Evolutionary conservation across 2,797 vertebrate genomes (phyloP).

Genomic region (Mormyrus hasselquistii): DNA sequence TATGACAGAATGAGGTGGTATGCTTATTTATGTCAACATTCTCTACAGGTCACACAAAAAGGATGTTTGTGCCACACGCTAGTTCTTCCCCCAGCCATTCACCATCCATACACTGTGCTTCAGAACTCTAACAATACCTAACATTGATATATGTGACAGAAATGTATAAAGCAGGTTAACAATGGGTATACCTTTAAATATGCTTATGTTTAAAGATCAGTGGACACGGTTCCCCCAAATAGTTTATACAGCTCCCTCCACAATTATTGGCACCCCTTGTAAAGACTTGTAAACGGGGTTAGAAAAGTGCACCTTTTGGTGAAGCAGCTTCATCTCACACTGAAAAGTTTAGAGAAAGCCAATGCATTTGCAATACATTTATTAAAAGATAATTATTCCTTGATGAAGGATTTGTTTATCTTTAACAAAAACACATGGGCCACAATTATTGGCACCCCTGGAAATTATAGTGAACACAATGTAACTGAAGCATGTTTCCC

Average conservation of each 20-base stretch:
- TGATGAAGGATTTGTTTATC: background rate
- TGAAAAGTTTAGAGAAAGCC: background rate
- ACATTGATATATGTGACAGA: background rate
- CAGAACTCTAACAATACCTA: background rate
- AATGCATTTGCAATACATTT: background rate
- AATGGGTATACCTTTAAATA: background rate
- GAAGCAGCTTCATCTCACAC: background rate
- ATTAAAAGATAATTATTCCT: background rate
- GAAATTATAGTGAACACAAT: too few species aligned
- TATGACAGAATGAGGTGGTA: background rate
- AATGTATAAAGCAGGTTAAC: background rate
- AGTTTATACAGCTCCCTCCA: background rate
- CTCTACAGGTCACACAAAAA: background rate
- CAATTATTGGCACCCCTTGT: background rate
- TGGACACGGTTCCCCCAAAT: background rate
- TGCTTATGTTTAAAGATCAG: background rate
- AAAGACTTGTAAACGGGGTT: background rate
- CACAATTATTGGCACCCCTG: background rate
- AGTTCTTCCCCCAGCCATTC: background rate
- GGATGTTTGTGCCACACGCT: too few species aligned
- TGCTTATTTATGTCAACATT: background rate
- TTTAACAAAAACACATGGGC: background rate
- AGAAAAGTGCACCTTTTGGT: background rate
- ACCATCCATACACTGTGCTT: background rate
- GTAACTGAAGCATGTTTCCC: too few species aligned